Base-by-base conservation (phyloP, 2,113 vertebrate genomes). In the Mungos mungo region DNA sequence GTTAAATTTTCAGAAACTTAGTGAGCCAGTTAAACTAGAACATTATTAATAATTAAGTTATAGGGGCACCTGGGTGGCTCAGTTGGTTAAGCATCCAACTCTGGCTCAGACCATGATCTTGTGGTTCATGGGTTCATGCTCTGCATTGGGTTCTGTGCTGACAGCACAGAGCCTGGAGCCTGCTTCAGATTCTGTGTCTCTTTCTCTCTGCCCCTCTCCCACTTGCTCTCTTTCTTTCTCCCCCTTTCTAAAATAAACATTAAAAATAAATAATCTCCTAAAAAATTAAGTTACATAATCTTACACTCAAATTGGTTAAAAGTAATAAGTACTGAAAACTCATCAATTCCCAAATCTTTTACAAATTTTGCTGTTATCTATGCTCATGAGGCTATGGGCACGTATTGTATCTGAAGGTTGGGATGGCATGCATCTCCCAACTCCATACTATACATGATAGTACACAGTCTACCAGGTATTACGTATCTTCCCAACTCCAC, bases 381-480 rank as follows among this genome's bases (percentile, higher is more conserved):
- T 57, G 47, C 3, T 87, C 19, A 41, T 38, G 80, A 27, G 38
- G 27, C 47, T 5, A 15, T 5, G 7, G 7, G 25, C 1, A 33
- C 31, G 8, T 74, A 7, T 52, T 29, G 6, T 27, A 7, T 60
- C 23, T 66, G 79, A 63, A 16, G 35, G 66, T 12, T 16, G 52
- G 7, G 54, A 11, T 25, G 7, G 12, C 16, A 12, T 8, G 0
- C 12, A 3, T 27, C 19, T 15, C 50, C 25, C 41, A 65, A 8
- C 4, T 1, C 72, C 1, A 7, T 14, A 5, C 33, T 3, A 8
- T 5, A 19, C 1, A 38, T 10, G 6, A 3, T 8, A 41, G 21
- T 11, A 31, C 0, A 31, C 2, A 1, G 11, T 18, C 0, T 5
- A 16, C 12, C 8, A 33, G 29, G 31, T 31, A 52, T 12, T 3